These are phyloP conservation scores for Halocynthia roretzi DNA, from an alignment of 23 tunicate genomes.

Conservation along the genomic window DNA sequence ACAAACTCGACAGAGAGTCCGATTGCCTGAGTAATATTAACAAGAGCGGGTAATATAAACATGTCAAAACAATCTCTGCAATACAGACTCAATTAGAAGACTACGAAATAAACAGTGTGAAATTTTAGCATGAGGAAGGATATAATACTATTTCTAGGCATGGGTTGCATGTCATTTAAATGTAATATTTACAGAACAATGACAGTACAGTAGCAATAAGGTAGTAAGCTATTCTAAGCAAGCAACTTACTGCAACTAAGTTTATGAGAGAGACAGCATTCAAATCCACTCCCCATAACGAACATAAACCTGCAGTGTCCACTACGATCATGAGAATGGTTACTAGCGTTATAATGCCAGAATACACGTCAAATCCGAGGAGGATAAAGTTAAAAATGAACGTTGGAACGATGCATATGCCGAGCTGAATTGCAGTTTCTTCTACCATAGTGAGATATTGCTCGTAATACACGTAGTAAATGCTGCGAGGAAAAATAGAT, in stretches of 20 bases:
- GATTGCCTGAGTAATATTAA: slow-evolving; percentile 46
- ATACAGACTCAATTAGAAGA: too few relatives aligned
- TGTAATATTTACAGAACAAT: too few relatives aligned
- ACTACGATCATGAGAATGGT: slow-evolving; percentile 95
- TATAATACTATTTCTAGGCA: too few relatives aligned
- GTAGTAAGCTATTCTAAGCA: not conserved
- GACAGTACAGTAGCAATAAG: too few relatives aligned
- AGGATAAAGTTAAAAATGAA: slow-evolving; percentile 83
- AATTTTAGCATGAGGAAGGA: too few relatives aligned
- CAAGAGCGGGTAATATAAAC: too few relatives aligned
- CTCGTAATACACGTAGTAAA: slow-evolving; percentile 98
- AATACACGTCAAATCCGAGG: slow-evolving; percentile 85
- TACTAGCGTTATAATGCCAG: slow-evolving; percentile 76
- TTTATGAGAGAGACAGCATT: slow-evolving; percentile 94
- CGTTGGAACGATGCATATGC: slow-evolving; percentile 88
- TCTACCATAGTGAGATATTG: slow-evolving; percentile 89
- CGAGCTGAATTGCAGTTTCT: slow-evolving; percentile 73
- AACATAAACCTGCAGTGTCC: slow-evolving; percentile 92
- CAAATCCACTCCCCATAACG: slow-evolving; percentile 95
- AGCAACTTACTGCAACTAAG: slow-evolving; percentile 73
- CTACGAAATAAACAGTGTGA: too few relatives aligned
- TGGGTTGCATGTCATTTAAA: too few relatives aligned
- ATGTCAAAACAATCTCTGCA: too few relatives aligned
- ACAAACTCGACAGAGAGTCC: slow-evolving; percentile 95
- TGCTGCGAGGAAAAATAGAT: slow-evolving; percentile 27